Percentiles rank a stretch among this genome's conserved stretches.
Evolutionary conservation across 2,888 invertebrate species (phyloP).

Genomic region (Gryllus longicercus): DNA sequence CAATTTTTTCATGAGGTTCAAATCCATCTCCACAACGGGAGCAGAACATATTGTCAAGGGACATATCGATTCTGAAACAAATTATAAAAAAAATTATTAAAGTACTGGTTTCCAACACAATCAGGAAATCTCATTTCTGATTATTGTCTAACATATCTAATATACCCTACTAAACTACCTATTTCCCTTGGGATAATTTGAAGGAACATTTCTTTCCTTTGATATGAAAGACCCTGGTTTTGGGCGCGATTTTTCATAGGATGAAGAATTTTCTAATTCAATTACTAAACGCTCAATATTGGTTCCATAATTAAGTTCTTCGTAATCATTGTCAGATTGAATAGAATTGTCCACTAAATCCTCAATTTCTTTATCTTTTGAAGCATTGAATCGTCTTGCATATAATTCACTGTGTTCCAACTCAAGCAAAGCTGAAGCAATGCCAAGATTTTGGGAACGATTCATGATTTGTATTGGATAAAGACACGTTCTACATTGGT

Average conservation of each 20-base stretch:
- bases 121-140: not conserved
- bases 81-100: slow-evolving; percentile 26
- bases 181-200: no score
- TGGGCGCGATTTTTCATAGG: not conserved
- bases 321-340: not conserved
- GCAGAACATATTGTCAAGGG: slow-evolving; percentile 86
- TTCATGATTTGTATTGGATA: not conserved
- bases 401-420: not conserved
- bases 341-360: not conserved
- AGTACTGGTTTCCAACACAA: not conserved
- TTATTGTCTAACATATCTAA: no score
- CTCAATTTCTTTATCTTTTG: not conserved
- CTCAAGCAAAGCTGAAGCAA: not conserved
- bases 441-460: not conserved
- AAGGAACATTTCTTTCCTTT: no score
- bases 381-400: not conserved
- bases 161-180: no score
- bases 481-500: no score
- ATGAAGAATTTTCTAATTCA: not conserved
- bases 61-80: slow-evolving; percentile 50
- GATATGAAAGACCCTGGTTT: no score
- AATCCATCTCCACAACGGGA: slow-evolving; percentile 95
- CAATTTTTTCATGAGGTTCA: slow-evolving; percentile 94
- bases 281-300: slow-evolving; percentile 11
- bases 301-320: not conserved